Evolutionary conservation across 2,113 vertebrate genomes (phyloP), one percentile per base, ranked within the genome.

Genomic region (Tupaia tana): DNA sequence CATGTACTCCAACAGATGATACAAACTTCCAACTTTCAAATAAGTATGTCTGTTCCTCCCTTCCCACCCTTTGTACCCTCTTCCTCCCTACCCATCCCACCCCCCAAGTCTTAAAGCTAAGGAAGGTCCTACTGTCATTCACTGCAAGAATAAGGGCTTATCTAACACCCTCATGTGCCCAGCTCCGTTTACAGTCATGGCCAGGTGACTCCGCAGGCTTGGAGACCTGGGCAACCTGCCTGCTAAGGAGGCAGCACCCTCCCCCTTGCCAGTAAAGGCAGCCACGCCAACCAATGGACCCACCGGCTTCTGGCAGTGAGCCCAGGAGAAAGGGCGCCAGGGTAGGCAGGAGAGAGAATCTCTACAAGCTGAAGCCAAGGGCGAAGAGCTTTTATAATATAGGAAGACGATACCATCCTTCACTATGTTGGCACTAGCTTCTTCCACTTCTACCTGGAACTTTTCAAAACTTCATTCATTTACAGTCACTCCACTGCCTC

Each of bases 1-100:
- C 80, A 87, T 74, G 43, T 87, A 93, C 79, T 95, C 96, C 95
- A 93, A 92, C 0, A 34, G 71, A 96, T 56, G 84, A 81, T 70
- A 91, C 89, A 90, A 93, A 97, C 80, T 89, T 92, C 52, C 92
- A 96, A 88, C 89, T 94, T 91, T 52, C 86, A 96, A 96, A 97
- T 69, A 95, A 92, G 59, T 75, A 34, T 90, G 75, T 75, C 82
- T 34, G 71, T 84, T 92, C 74, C 91, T 83, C 97, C 92, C 92
- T 89, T 78, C 96, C 97, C 95, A 64, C 93, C 91, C 95, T 43
- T 88, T 67, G 59, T 91, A 27, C 80, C n/a, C n/a, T n/a, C n/a
- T n/a, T n/a, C n/a, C n/a, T n/a, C n/a, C n/a, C n/a, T n/a, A n/a
- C n/a, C n/a, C n/a, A n/a, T n/a, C n/a, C n/a, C n/a, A n/a, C n/a